Base-by-base conservation (phyloP, 2,113 vertebrate species). In the Anser brachyrhynchus region DNA sequence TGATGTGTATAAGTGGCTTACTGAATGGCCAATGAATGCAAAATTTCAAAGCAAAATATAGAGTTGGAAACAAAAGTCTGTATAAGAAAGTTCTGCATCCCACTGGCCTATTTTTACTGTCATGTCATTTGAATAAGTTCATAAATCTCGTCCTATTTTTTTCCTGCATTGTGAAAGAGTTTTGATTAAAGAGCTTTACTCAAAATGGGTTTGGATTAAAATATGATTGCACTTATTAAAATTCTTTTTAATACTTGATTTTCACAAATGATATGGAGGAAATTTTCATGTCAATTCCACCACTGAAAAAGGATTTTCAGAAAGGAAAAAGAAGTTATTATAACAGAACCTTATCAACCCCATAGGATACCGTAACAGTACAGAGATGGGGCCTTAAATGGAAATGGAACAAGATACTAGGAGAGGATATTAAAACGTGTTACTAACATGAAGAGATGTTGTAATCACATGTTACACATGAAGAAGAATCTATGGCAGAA, bases 51-150 rank as follows among this genome's bases (percentile, higher is more conserved):
- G 59, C 23, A 69, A 75, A 84, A 51, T n/a, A 58, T 80, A 83
- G 62, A 20, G 37, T 61, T 44, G 44, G 57, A 88, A 84, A 57
- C 22, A 29, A 46, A 39, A 89, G 13, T 4, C 4, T 41, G 18
- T 52, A 20, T 86, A 55, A 86, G 39, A 70, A 54, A 44, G 66
- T 80, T 82, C 81, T 76, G 35, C 76, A 81, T 87, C 73, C 33
- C 19, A 74, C 71, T 90, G 96, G 92, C 82, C 92, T 96, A 52
- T 87, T 96, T 97, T 95, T 89, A 41, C 80, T 82, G 54, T 93
- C 75, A 95, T 89, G 46, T 17, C 2, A 80, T 73, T 95, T 84
- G 61, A 94, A 96, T 84, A 91, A 72, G 21, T 71, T 95, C 74
- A 90, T 97, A 91, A 88, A 97, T 88, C 83, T 87, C 78, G 71